A percentile compares a stretch with the other conserved stretches of the same genome.
Evolutionary conservation across 2,797 vertebrate genomes (phyloP).

Genomic region (Coluber constrictor): DNA sequence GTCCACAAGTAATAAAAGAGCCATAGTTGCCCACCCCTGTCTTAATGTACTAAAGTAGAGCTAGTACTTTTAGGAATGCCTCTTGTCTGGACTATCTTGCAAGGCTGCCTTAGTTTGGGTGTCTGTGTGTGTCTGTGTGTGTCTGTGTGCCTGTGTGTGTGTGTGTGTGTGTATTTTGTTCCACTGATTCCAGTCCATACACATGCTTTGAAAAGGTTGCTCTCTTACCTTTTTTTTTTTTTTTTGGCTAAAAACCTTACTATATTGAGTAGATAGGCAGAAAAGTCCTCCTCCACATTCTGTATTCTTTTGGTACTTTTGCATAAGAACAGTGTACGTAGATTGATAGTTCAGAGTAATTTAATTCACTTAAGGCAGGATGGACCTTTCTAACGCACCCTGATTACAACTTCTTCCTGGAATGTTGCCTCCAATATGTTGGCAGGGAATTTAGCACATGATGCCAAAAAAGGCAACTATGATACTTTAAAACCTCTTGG

Average conservation of each 20-base stretch:
- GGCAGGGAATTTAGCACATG: background rate
- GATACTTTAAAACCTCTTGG: background rate
- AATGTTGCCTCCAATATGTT: background rate
- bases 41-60: background rate
- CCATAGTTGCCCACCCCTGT: background rate
- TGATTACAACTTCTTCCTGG: background rate
- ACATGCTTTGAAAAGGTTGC: background rate
- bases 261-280: background rate
- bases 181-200: background rate
- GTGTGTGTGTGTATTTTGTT: background rate
- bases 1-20: too few species aligned
- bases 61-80: background rate
- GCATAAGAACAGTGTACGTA: background rate
- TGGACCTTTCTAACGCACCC: background rate
- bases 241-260: background rate
- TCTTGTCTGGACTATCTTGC: background rate
- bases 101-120: background rate
- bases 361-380: background rate
- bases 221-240: background rate
- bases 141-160: too few species aligned
- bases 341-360: background rate
- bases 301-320: background rate
- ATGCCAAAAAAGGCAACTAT: background rate
- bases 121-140: too few species aligned
- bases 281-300: background rate